A percentile compares a stretch with the other conserved stretches of the same genome.
Evolutionary conservation across 2,113 vertebrate species (phyloP).

Genomic region (pig (Sus scrofa)): DNA sequence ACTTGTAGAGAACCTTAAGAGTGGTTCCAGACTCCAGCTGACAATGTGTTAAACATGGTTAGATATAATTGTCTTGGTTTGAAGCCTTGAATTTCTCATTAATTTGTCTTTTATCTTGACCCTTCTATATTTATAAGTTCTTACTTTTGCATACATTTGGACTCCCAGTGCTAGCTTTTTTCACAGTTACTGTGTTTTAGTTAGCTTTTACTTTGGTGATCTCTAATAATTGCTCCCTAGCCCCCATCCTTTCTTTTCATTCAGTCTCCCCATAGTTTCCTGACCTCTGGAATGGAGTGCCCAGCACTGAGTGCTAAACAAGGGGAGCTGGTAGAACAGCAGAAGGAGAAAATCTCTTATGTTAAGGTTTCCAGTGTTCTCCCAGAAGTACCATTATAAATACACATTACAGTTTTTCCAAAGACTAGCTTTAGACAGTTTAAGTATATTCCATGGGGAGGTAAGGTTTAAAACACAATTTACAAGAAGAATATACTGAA

Average conservation of each 20-base stretch:
- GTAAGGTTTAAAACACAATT: slow-evolving; percentile 24
- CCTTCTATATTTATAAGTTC: slow-evolving; percentile 16
- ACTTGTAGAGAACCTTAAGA: neutral
- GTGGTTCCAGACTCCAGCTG: neutral
- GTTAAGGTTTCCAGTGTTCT: neutral
- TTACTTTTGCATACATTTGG: neutral
- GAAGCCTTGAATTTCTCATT: slow-evolving; percentile 3
- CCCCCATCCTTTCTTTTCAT: neutral
- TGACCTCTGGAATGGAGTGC: neutral
- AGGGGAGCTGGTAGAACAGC: neutral
- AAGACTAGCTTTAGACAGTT: neutral
- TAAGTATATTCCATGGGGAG: neutral
- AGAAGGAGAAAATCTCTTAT: neutral
- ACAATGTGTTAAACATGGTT: neutral
- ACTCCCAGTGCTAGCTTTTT: neutral
- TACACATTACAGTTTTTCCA: neutral
- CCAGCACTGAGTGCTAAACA: neutral
- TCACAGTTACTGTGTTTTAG: neutral
- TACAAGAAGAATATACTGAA: neutral
- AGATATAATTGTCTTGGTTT: neutral
- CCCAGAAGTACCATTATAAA: neutral
- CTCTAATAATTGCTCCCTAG: neutral
- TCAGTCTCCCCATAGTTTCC: neutral
- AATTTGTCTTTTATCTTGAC: neutral
- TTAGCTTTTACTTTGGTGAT: slow-evolving; percentile 33